A percentile compares a stretch with the other conserved stretches of the same genome.
phyloP scores from a whole-genome alignment of 2,797 vertebrate species.

The Neopelma chrysocephalum region DNA sequence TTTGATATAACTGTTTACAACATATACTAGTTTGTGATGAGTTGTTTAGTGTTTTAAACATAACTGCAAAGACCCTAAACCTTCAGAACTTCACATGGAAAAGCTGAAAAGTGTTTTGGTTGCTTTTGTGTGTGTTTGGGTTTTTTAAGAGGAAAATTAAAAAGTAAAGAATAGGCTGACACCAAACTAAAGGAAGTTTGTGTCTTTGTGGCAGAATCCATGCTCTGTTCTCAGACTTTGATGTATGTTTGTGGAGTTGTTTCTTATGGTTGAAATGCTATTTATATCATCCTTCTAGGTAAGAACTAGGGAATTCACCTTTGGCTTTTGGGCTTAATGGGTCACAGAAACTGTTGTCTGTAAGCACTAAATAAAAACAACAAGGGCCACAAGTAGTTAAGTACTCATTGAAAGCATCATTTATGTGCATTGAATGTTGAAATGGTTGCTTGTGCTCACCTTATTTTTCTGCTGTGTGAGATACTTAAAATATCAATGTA shows the following conservation, averaged over 20 bases:
- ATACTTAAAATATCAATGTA: not conserved
- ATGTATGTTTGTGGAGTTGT: fast-evolving
- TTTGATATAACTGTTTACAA: not conserved
- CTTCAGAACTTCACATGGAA: not conserved
- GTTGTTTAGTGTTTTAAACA: not conserved
- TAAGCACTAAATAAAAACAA: not conserved
- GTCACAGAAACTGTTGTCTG: not conserved
- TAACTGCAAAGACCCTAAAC: not conserved
- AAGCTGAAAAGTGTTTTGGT: not conserved
- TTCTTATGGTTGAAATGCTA: not conserved
- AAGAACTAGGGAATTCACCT: not conserved
- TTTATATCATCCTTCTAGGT: not conserved
- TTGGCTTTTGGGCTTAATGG: not conserved
- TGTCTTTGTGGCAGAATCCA: not conserved
- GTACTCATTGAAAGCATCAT: not conserved
- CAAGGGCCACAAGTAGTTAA: not conserved
- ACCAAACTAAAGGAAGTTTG: not conserved
- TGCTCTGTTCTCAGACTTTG: not conserved
- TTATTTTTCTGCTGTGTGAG: not conserved
- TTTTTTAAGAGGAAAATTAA: not conserved
- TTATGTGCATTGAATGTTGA: not conserved
- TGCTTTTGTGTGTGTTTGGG: not conserved
- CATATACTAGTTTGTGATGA: too few relatives aligned
- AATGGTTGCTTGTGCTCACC: not conserved
- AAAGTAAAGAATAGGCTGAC: fast-evolving